Base-by-base conservation (phyloP, 2,888 invertebrate genomes). In the Dicycla oo region DNA sequence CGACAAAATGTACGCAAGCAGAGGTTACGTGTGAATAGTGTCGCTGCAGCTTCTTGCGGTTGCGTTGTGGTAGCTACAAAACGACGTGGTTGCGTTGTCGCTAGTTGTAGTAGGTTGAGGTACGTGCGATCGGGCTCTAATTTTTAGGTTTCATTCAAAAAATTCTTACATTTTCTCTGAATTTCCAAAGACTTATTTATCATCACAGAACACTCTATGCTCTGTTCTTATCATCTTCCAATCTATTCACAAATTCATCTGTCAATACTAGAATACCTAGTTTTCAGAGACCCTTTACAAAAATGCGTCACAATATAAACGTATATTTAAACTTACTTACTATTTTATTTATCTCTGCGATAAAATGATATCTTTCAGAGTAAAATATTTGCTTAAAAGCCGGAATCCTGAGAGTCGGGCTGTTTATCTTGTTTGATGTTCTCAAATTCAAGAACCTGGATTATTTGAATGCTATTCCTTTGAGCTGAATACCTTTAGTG, bases 321-420 rank as follows among this genome's bases (percentile, higher is more conserved):
- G 43, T 47, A 10, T 7, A 30, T 18, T 26, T 54, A 18, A n/a
- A 43, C 15, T 26, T 38, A 26, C 38, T 18, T n/a, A 26, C 20
- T 49, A 18, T 69, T 49, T 68, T n/a, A 40, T 77, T 74, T 77
- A 86, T 84, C 84, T 73, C 45, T 30, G 10, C 23, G 82, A 86
- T 80, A 81, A 86, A 56, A 72, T 45, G 67, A 63, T 84, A 84
- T 86, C 82, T 80, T 58, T 70, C 47, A n/a, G 34, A 65, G 72
- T 18, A 30, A 69, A 71, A 83, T 73, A 72, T 86, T 81, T 68
- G 60, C 73, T 61, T 58, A 38, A 64, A 73, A 40, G 71, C 56
- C 56, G 58, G 56, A 73, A 80, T 76, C 75, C 57, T 45, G 58
- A 72, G 63, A 72, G 51, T 58, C 58, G 49, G 67, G 51, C 38